Conservation (phyloP, 2,888 invertebrate species). For the Neoaliturus tenellus region DNA sequence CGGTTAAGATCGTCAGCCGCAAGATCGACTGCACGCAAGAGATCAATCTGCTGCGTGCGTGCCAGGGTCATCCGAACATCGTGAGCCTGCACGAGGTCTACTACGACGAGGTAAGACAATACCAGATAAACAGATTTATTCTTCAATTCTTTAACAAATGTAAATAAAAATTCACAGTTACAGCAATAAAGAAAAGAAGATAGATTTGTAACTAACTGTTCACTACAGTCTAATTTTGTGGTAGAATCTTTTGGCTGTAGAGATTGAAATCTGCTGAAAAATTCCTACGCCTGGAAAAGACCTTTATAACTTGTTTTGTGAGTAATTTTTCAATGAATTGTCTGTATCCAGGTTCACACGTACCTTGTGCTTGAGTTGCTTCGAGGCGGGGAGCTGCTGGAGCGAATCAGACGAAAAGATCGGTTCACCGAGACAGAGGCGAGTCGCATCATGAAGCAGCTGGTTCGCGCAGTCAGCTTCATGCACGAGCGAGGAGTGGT, state of each 20-base stretch:
- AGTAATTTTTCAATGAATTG: too few relatives aligned
- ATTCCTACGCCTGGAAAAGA: too few relatives aligned
- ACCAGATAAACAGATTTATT: too few relatives aligned
- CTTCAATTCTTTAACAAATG: too few relatives aligned
- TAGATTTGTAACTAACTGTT: too few relatives aligned
- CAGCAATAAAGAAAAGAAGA: too few relatives aligned
- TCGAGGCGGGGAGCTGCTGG: conserved; percentile 88
- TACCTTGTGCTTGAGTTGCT: conserved; percentile 94
- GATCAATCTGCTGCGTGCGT: conserved; percentile 85
- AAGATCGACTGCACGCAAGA: conserved; percentile 83
- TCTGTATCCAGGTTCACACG: conserved; percentile 85
- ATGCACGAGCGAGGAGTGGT: conserved; percentile 92
- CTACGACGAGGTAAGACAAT: conserved; percentile 84
- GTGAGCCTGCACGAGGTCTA: conserved; percentile 90
- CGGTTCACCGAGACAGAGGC: conserved; percentile 87
- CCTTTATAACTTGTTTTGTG: too few relatives aligned
- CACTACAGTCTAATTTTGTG: too few relatives aligned
- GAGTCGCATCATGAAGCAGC: conserved; percentile 85
- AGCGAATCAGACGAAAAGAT: conserved; percentile 79
- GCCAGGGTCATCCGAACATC: conserved; percentile 93
- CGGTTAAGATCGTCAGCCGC: conserved; percentile 90
- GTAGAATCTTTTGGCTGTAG: too few relatives aligned
- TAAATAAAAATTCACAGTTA: too few relatives aligned
- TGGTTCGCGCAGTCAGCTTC: conserved; percentile 89
- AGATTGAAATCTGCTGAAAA: too few relatives aligned